Conservation (phyloP, 2,113 vertebrate species). For the Ciconia stormi region DNA sequence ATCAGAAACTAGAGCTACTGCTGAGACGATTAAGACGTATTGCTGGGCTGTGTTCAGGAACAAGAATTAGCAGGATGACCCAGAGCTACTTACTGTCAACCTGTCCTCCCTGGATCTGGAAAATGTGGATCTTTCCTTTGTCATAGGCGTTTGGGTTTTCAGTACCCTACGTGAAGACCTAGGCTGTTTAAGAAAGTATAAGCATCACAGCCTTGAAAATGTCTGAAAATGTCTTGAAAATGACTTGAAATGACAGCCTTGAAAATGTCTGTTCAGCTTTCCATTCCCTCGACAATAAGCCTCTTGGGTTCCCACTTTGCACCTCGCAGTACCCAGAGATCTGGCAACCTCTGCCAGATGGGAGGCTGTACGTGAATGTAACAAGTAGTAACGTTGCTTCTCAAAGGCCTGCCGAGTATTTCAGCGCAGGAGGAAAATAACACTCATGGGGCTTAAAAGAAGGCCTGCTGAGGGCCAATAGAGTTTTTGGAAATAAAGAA, state of each 20-base stretch:
- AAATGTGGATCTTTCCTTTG: not conserved
- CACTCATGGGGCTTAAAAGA: not conserved
- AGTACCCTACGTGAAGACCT: not conserved
- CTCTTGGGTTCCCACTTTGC: not conserved
- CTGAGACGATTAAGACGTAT: not conserved
- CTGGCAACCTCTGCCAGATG: too few species aligned
- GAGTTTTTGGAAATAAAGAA: not conserved
- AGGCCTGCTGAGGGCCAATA: not conserved
- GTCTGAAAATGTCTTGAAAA: too few species aligned
- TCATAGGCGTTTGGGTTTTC: not conserved
- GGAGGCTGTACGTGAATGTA: not conserved
- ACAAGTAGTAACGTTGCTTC: not conserved
- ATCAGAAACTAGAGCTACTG: not conserved
- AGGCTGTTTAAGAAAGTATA: not conserved
- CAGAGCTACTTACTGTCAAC: not conserved
- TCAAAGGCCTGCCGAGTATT: not conserved
- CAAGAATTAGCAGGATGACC: not conserved
- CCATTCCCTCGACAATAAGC: not conserved
- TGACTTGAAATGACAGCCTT: too few species aligned
- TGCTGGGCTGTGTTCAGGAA: not conserved
- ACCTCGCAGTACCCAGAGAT: not conserved
- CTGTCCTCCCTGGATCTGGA: not conserved
- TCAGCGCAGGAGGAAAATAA: not conserved
- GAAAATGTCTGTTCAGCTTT: not conserved
- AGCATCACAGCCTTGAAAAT: not conserved